phyloP scores from a whole-genome alignment of 2,113 vertebrate species.

The Conger conger region DNA sequence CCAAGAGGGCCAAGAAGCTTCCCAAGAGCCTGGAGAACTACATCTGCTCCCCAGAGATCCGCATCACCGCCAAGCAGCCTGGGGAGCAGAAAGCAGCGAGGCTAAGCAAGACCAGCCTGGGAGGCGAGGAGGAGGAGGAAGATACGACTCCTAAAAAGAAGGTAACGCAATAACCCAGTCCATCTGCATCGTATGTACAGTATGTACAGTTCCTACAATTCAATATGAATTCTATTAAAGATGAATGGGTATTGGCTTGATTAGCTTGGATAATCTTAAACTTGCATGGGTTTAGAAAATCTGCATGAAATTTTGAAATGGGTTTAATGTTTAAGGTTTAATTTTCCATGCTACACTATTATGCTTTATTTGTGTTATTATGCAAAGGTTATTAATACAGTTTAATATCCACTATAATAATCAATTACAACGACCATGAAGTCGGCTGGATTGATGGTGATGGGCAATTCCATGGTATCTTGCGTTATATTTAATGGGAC shows the following conservation, averaged over 20 bases:
- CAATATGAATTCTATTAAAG: neutral
- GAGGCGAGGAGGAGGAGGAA: constrained; percentile 86
- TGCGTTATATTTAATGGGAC: too few species aligned
- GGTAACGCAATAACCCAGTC: constrained; percentile 62
- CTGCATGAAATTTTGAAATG: neutral
- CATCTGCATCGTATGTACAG: neutral
- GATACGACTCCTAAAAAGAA: constrained; percentile 87
- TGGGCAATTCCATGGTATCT: too few species aligned
- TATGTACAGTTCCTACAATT: neutral
- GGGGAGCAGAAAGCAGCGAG: constrained; percentile 81
- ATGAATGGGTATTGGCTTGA: neutral
- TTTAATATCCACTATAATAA: neutral
- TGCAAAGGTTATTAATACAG: neutral
- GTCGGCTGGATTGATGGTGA: too few species aligned
- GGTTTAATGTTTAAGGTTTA: neutral
- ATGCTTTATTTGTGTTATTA: too few species aligned
- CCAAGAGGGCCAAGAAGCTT: constrained; percentile 95
- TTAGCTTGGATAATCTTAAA: neutral
- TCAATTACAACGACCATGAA: too few species aligned
- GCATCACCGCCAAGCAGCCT: constrained; percentile 93
- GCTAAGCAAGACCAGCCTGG: constrained; percentile 77
- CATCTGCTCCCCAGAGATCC: constrained; percentile 96
- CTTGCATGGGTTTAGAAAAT: neutral
- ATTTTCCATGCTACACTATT: neutral
- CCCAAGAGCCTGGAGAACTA: constrained; percentile 98